Evolutionary conservation across 2,888 invertebrate species (phyloP).

Genomic region (Clepsis dumicolana): DNA sequence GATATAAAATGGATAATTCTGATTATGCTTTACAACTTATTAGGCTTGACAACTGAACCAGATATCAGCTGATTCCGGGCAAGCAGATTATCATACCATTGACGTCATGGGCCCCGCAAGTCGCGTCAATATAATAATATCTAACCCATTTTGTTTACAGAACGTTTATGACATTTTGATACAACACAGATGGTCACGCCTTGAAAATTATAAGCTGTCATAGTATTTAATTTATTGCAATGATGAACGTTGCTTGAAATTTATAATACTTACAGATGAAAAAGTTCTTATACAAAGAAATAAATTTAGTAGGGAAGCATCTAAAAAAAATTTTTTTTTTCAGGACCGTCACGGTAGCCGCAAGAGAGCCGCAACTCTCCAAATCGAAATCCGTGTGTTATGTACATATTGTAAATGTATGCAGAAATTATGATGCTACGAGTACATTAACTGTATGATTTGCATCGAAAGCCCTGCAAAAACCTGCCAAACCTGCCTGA

Average conservation of each 20-base stretch:
- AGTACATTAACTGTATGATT: not conserved
- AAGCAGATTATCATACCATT: conserved; percentile 12
- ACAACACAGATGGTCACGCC: conserved; percentile 24
- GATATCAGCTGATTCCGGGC: conserved; percentile 16
- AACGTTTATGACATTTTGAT: conserved; percentile 32
- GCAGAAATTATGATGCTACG: not conserved
- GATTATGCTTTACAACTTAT: not conserved
- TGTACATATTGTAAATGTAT: not conserved
- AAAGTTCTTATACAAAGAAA: not conserved
- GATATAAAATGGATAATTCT: not conserved
- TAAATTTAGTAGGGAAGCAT: not conserved
- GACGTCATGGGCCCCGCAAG: conserved; percentile 20
- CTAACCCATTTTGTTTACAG: conserved; percentile 22
- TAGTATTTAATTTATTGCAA: not conserved
- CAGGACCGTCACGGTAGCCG: not conserved
- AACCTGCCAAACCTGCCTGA: no score
- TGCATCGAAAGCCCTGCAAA: not conserved
- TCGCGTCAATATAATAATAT: conserved; percentile 24
- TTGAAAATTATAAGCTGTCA: not conserved
- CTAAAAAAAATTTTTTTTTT: not conserved
- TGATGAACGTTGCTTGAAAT: not conserved
- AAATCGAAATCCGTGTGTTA: no score
- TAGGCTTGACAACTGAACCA: not conserved
- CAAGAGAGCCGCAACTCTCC: not conserved
- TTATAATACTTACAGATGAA: not conserved